These are phyloP conservation scores for Thera obeliscata DNA, from an alignment of 2,888 invertebrate genomes.

Conservation along the genomic window DNA sequence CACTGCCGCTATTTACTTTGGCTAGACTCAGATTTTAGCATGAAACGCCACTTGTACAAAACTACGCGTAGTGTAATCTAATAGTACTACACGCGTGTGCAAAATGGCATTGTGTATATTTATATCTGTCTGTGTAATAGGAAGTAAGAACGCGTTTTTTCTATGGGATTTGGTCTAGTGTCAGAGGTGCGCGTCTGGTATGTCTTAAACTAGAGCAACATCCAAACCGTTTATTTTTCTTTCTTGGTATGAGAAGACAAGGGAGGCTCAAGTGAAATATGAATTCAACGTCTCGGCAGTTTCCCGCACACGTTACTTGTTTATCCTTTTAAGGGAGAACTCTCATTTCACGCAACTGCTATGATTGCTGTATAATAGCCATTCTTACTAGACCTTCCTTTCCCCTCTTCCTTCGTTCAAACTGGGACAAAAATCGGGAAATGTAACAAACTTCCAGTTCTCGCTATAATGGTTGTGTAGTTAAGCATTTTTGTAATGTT, in stretches of 20 bases:
- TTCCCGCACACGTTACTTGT: slow-evolving; percentile 83
- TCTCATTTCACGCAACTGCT: slow-evolving; percentile 81
- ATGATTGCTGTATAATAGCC: slow-evolving; percentile 79
- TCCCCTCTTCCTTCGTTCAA: slow-evolving; percentile 38
- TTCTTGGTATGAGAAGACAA: slow-evolving; percentile 56
- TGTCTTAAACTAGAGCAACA: slow-evolving; percentile 50
- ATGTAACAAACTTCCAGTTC: slow-evolving; percentile 51
- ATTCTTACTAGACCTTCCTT: slow-evolving; percentile 53
- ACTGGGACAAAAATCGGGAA: slow-evolving; percentile 18
- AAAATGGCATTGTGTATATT: too few relatives aligned
- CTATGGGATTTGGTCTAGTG: too few relatives aligned
- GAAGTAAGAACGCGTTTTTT: too few relatives aligned
- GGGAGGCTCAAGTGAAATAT: slow-evolving; percentile 76
- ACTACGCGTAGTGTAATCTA: too few relatives aligned
- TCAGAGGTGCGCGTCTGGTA: background rate
- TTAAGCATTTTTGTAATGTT: slow-evolving; percentile 66
- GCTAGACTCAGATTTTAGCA: too few relatives aligned
- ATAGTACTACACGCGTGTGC: too few relatives aligned
- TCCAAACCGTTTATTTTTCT: slow-evolving; percentile 41
- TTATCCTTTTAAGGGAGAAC: slow-evolving; percentile 81
- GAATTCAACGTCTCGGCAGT: slow-evolving; percentile 78
- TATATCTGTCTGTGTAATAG: too few relatives aligned
- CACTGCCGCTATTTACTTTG: too few relatives aligned
- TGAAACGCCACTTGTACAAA: too few relatives aligned
- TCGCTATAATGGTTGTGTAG: slow-evolving; percentile 53